phyloP scores from a whole-genome alignment of 2,113 vertebrate genomes.

The Macroglossus sobrinus region DNA sequence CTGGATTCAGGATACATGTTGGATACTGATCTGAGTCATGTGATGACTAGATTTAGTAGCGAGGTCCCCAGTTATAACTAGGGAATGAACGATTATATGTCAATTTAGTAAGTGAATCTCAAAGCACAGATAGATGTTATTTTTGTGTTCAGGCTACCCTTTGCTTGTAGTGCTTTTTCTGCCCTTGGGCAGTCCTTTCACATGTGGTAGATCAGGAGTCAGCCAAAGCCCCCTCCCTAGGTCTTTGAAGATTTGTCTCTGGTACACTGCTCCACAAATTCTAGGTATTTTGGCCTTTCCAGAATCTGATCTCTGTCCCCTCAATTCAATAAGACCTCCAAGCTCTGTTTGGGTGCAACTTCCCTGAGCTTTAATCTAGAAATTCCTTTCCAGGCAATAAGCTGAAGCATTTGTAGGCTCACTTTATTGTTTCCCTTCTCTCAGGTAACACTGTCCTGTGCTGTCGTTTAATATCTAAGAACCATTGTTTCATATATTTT shows the following conservation, averaged over 20 bases:
- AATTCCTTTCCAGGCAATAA: not conserved
- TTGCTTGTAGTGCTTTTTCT: not conserved
- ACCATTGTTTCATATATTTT: not conserved
- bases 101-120: not conserved
- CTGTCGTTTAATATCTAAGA: not conserved
- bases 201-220: not conserved
- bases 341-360: not conserved
- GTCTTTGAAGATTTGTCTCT: not conserved
- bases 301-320: not conserved
- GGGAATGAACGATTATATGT: not conserved
- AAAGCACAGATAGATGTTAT: not conserved
- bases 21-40: not conserved
- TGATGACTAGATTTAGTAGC: not conserved
- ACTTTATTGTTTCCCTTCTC: not conserved
- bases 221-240: not conserved
- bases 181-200: not conserved
- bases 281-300: not conserved
- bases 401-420: not conserved
- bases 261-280: not conserved
- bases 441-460: not conserved
- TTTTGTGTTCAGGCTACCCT: not conserved
- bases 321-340: not conserved
- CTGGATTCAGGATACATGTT: not conserved
- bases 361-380: not conserved
- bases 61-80: not conserved